Evolutionary conservation across 1,140 invertebrate species (phyloP), one percentile per base, ranked within the genome.

Genomic region (Bombus haemorrhoidalis): DNA sequence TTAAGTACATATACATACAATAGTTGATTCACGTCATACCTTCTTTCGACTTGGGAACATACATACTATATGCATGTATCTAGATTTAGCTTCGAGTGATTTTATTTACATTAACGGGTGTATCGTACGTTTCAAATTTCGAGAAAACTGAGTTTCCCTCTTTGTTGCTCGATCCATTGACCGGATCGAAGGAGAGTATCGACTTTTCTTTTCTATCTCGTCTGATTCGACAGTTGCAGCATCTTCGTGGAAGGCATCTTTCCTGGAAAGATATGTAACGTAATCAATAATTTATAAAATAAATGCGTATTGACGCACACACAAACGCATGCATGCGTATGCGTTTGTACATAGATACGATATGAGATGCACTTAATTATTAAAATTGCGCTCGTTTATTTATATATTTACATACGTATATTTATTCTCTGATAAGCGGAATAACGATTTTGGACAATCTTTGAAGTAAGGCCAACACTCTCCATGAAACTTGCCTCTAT

Each of bases 381-480:
- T 12, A 28, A 13, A 62, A 0, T n/a, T 59, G 12, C 4, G 18
- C 8, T 34, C 15, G 37, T 10, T 53, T 22, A 25, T 37, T 12
- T 22, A 25, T 53, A 22, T 90, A 95, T 95, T 95, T 95, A 97
- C 96, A 96, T 95, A 91, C 96, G 96, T 95, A 91, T 97, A 97
- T 94, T 97, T 96, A 93, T 97, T 97, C 75, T 95, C 95, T 47
- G 96, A 95, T 15, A 96, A 94, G 84, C 96, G 95, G 91, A 98
- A 98, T 39, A 98, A 95, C 47, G 97, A 98, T 93, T 97, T 97
- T n/a, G 97, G 97, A 91, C 98, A 98, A 37, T 96, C 96, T 92
- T 97, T 97, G 93, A 97, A 97, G 90, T 98, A 98, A 5, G 97
- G 97, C 96, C 97, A 98, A 93, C 98, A 98, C 93, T 98, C 97